Conservation (phyloP, 2,797 vertebrate species). For the Agapornis canus region DNA sequence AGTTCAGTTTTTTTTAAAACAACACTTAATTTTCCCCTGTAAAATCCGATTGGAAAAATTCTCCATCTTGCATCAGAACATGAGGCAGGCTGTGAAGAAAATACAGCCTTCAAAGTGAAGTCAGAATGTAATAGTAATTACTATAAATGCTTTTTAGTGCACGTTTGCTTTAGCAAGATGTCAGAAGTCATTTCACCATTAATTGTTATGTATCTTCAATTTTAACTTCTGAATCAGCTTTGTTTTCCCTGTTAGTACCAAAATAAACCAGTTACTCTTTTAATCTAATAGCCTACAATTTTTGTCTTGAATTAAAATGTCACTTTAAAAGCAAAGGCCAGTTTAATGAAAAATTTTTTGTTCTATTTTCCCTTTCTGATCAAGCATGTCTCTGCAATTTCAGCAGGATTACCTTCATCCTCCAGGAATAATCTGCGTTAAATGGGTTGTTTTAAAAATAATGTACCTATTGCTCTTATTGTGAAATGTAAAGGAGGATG, state of each 20-base stretch:
- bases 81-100: neutral
- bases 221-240: neutral
- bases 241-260: neutral
- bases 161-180: neutral
- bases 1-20: neutral
- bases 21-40: neutral
- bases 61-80: neutral
- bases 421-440: neutral
- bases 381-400: neutral
- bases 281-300: neutral
- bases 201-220: neutral
- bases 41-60: neutral
- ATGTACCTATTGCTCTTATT: neutral
- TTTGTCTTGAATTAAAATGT: neutral
- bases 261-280: neutral
- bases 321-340: neutral
- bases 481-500: neutral
- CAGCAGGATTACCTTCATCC: slow-evolving; percentile 4
- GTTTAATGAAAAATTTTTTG: neutral
- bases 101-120: neutral
- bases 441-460: slow-evolving; percentile 17
- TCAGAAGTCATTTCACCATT: neutral
- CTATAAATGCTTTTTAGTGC: neutral
- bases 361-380: slow-evolving; percentile 27
- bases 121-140: neutral